Evolutionary conservation across 2,113 vertebrate species (phyloP).

Genomic region (Polyodon spathula): DNA sequence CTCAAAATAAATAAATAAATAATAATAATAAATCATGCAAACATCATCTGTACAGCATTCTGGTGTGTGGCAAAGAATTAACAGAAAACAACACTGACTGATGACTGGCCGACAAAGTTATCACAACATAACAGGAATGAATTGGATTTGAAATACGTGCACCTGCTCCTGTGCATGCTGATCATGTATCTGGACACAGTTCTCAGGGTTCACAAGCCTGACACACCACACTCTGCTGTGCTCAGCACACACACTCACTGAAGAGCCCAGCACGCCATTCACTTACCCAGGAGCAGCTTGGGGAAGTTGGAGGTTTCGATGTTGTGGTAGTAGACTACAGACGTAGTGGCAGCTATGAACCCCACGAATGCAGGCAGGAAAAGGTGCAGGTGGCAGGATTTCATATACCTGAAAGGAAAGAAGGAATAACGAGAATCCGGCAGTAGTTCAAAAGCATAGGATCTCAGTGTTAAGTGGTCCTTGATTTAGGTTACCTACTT

Average conservation of each 20-base stretch:
- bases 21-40: too few species aligned
- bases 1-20: too few species aligned
- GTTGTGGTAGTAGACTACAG: slow-evolving; percentile 95
- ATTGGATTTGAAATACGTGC: too few species aligned
- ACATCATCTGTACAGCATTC: too few species aligned
- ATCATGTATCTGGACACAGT: not conserved
- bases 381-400: slow-evolving; percentile 75
- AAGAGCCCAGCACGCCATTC: too few species aligned
- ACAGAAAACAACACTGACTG: too few species aligned
- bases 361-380: slow-evolving; percentile 93
- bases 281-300: slow-evolving; percentile 88
- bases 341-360: slow-evolving; percentile 87
- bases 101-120: too few species aligned
- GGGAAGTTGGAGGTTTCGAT: slow-evolving; percentile 98
- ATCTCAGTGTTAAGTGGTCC: not conserved
- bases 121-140: too few species aligned
- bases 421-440: not conserved
- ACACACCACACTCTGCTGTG: too few species aligned
- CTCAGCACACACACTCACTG: too few species aligned
- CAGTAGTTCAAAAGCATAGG: not conserved
- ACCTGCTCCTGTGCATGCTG: not conserved
- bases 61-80: too few species aligned
- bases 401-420: slow-evolving; percentile 50
- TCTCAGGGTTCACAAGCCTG: not conserved
- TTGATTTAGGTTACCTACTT: too few species aligned